These are phyloP conservation scores for Oxyruncus cristatus DNA, from an alignment of 2,113 vertebrate genomes.

Conservation along the genomic window DNA sequence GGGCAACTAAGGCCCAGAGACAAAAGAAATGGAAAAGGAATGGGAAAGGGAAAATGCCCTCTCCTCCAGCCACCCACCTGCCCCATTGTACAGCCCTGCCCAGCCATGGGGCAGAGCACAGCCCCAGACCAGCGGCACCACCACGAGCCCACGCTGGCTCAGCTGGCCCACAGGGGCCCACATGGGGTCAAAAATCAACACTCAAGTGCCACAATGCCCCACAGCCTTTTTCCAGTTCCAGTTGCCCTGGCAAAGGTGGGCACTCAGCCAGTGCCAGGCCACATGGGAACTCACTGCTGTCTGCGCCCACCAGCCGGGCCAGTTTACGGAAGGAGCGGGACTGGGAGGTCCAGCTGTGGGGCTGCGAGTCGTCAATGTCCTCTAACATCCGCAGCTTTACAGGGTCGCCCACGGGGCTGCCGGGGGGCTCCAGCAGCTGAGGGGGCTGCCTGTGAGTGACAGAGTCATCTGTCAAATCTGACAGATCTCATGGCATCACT, in stretches of 20 bases:
- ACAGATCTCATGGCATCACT: neutral
- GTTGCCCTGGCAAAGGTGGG: rapidly evolving
- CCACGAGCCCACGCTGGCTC: rapidly evolving
- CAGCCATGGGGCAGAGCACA: rapidly evolving
- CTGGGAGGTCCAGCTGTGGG: slow-evolving; percentile 89
- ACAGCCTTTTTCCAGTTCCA: neutral
- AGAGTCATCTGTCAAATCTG: slow-evolving; percentile 17
- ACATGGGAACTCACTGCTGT: slow-evolving; percentile 85
- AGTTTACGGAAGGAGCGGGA: slow-evolving; percentile 95
- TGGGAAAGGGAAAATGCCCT: neutral
- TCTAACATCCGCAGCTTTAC: slow-evolving; percentile 94
- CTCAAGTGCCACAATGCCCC: neutral
- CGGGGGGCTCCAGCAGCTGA: neutral
- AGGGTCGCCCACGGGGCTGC: slow-evolving; percentile 73
- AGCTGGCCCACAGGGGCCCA: rapidly evolving
- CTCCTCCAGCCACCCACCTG: neutral
- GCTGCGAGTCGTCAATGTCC: slow-evolving; percentile 91
- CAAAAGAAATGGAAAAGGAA: neutral
- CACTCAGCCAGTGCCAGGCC: neutral
- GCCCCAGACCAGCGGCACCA: neutral
- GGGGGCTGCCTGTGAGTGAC: slow-evolving; percentile 73
- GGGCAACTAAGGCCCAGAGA: rapidly evolving
- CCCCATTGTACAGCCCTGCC: neutral
- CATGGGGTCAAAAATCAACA: neutral
- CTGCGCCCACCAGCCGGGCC: slow-evolving; percentile 91